Evolutionary conservation across 1,140 invertebrate genomes (phyloP).

Genomic region (Meteorus sp.): DNA sequence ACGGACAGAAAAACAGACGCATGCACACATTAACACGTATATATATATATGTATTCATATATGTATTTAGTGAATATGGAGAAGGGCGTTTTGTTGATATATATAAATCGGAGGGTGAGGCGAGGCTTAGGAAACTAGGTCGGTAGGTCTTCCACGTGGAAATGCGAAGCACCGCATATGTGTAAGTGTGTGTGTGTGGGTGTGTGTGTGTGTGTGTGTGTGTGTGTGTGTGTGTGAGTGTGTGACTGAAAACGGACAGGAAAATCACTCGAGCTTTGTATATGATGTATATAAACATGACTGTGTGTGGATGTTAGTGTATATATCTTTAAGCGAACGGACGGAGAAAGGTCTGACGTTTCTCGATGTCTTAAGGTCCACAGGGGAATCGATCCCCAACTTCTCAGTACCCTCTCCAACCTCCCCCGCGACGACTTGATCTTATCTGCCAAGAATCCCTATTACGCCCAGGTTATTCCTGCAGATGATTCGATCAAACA

Average conservation of each 20-base stretch:
- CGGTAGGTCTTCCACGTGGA: conserved; percentile 13
- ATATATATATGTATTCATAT: no score
- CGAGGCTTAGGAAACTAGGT: conserved; percentile 14
- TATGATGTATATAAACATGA: no score
- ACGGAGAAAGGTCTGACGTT: no score
- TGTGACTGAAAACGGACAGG: no score
- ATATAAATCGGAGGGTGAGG: neutral
- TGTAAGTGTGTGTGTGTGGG: neutral
- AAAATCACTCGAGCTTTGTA: no score
- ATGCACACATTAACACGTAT: no score
- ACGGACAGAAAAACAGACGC: no score
- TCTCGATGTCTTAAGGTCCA: no score
- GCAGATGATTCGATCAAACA: conserved; percentile 22
- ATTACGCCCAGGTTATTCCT: conserved; percentile 20
- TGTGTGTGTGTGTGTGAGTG: no score
- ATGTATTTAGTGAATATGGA: neutral
- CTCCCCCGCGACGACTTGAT: neutral
- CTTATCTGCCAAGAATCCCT: conserved; percentile 11
- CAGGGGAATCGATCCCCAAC: no score
- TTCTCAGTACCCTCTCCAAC: neutral
- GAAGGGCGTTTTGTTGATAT: neutral
- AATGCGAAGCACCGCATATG: neutral
- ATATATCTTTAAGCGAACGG: no score
- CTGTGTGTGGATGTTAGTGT: no score
- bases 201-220: neutral